Percentiles rank a stretch among this genome's conserved stretches.
These are phyloP conservation scores for Marmota flaviventris DNA, from an alignment of 2,113 vertebrate genomes.

Conservation along the genomic window DNA sequence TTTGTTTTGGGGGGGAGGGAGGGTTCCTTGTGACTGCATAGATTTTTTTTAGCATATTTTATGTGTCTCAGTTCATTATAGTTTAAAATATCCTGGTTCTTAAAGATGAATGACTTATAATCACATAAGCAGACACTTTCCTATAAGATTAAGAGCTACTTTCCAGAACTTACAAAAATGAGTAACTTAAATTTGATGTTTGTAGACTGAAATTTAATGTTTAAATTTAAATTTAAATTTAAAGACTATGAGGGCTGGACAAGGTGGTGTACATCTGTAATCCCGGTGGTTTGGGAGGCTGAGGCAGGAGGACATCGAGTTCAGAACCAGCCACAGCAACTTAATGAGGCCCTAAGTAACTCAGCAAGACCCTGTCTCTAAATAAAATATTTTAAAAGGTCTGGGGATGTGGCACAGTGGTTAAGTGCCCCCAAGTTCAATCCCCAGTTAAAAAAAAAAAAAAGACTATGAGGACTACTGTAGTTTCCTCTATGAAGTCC, in stretches of 20 bases:
- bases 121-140: neutral
- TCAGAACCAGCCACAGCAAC: too few relatives aligned
- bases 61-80: neutral
- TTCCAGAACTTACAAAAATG: neutral
- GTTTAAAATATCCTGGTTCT: neutral
- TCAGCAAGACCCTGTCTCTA: too few relatives aligned
- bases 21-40: neutral
- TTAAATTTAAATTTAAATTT: too few relatives aligned
- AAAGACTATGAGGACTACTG: neutral
- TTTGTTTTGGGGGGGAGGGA: too few relatives aligned
- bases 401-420: too few relatives aligned
- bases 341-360: too few relatives aligned
- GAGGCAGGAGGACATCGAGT: too few relatives aligned
- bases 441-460: too few relatives aligned
- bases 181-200: slow-evolving; percentile 34
- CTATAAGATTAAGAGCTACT: neutral
- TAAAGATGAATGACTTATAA: too few relatives aligned
- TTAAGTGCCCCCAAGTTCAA: neutral
- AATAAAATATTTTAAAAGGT: too few relatives aligned
- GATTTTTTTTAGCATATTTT: neutral
- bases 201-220: neutral
- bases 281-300: too few relatives aligned
- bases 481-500: neutral
- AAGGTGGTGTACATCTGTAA: too few relatives aligned
- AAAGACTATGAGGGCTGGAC: neutral